phyloP scores from a whole-genome alignment of 1,140 invertebrate species.

The Diachasma alloeum region DNA sequence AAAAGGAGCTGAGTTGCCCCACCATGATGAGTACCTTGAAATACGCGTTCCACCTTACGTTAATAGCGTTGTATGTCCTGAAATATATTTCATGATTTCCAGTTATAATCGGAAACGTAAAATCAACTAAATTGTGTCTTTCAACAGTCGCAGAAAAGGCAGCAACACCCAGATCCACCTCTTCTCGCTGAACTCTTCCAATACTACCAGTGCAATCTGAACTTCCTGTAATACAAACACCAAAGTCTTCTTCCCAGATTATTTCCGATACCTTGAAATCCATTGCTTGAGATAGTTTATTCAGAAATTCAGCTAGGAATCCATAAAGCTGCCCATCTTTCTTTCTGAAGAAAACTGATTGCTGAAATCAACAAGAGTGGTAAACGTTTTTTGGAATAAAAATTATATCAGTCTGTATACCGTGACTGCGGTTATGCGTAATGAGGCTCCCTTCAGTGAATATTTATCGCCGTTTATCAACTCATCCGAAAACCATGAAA shows the following conservation, averaged over 20 bases:
- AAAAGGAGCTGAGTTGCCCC: too few relatives aligned
- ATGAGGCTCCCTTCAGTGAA: not conserved
- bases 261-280: not conserved
- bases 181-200: not conserved
- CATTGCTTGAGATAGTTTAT: not conserved
- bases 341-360: not conserved
- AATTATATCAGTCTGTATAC: not conserved
- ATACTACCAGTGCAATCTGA: not conserved
- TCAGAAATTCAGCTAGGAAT: not conserved
- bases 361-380: not conserved
- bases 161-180: not conserved
- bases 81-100: constrained; percentile 42
- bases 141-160: not conserved
- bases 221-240: not conserved
- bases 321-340: not conserved
- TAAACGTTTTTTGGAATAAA: not conserved
- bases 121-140: constrained; percentile 39
- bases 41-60: constrained; percentile 43
- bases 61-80: constrained; percentile 3
- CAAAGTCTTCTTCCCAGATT: not conserved
- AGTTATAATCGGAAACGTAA: constrained; percentile 42
- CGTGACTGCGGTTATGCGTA: not conserved
- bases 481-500: not conserved
- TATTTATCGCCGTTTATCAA: not conserved
- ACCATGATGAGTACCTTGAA: constrained; percentile 17